These are phyloP conservation scores for Rutilus rutilus DNA, from an alignment of 2,113 vertebrate species.

Conservation along the genomic window DNA sequence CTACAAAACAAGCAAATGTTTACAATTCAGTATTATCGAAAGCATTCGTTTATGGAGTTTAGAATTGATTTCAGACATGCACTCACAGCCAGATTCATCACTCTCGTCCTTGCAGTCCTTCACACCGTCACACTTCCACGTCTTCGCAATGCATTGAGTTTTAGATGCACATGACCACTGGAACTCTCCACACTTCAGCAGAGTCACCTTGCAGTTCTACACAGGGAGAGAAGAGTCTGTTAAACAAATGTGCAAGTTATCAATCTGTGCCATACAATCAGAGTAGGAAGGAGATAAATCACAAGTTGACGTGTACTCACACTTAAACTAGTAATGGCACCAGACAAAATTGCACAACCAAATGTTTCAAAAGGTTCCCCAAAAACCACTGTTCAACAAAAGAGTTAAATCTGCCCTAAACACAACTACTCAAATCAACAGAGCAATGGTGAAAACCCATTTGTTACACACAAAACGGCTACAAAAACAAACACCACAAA, in stretches of 20 bases:
- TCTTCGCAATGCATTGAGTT: conserved; percentile 78
- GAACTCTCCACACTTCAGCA: conserved; percentile 66
- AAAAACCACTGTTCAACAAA: too few relatives aligned
- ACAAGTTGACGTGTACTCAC: background rate
- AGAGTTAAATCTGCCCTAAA: too few relatives aligned
- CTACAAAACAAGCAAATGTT: conserved; percentile 63
- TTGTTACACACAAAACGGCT: too few relatives aligned
- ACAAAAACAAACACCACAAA: too few relatives aligned
- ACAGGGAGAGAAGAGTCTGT: background rate
- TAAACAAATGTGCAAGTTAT: too few relatives aligned
- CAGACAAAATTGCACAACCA: too few relatives aligned
- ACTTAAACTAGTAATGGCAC: too few relatives aligned
- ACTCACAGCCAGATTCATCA: conserved; percentile 85
- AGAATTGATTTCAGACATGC: background rate
- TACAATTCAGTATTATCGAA: background rate
- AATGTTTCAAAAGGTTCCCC: too few relatives aligned
- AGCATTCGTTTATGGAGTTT: background rate
- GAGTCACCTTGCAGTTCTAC: conserved; percentile 72
- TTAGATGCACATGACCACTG: conserved; percentile 80
- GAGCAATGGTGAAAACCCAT: too few relatives aligned
- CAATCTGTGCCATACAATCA: too few relatives aligned
- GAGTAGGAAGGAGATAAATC: too few relatives aligned
- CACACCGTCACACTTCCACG: conserved; percentile 84
- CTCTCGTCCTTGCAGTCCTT: conserved; percentile 81
- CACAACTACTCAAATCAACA: too few relatives aligned